Evolutionary conservation across 2,888 invertebrate species (phyloP).

Genomic region (Papilio gigon): DNA sequence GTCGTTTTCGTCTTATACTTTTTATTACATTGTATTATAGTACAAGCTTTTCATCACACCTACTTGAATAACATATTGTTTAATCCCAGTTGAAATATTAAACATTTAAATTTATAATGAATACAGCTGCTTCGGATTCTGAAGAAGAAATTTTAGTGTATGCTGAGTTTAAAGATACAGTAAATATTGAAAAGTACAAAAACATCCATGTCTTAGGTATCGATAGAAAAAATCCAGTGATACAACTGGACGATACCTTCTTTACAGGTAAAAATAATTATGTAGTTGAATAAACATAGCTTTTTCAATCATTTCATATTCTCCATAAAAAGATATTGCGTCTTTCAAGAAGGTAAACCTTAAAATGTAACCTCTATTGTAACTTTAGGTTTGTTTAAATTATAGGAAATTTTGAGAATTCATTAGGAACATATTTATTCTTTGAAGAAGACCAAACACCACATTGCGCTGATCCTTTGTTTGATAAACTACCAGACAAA

Average conservation of each 20-base stretch:
- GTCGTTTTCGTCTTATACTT: neutral
- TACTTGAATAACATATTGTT: neutral
- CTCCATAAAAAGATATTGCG: too few species aligned
- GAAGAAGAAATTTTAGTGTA: slow-evolving; percentile 84
- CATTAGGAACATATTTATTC: slow-evolving; percentile 88
- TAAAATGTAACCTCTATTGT: too few species aligned
- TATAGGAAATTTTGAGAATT: slow-evolving; percentile 85
- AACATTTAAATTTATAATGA: slow-evolving; percentile 30
- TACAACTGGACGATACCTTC: slow-evolving; percentile 86
- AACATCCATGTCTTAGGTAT: slow-evolving; percentile 83
- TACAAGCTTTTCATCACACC: neutral
- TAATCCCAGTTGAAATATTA: neutral
- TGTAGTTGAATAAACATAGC: neutral
- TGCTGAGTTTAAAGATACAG: slow-evolving; percentile 82
- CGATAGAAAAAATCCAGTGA: slow-evolving; percentile 83
- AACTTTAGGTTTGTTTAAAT: too few species aligned
- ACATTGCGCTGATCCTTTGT: slow-evolving; percentile 74
- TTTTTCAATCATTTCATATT: too few species aligned
- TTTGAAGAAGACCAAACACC: slow-evolving; percentile 84
- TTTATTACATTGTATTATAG: neutral
- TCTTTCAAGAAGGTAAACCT: too few species aligned
- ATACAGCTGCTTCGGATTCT: slow-evolving; percentile 57
- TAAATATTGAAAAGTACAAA: slow-evolving; percentile 75
- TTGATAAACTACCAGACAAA: slow-evolving; percentile 81
- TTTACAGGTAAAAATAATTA: slow-evolving; percentile 71